Base-by-base conservation (phyloP, 1,140 invertebrate genomes). In the Antheraea pernyi region DNA sequence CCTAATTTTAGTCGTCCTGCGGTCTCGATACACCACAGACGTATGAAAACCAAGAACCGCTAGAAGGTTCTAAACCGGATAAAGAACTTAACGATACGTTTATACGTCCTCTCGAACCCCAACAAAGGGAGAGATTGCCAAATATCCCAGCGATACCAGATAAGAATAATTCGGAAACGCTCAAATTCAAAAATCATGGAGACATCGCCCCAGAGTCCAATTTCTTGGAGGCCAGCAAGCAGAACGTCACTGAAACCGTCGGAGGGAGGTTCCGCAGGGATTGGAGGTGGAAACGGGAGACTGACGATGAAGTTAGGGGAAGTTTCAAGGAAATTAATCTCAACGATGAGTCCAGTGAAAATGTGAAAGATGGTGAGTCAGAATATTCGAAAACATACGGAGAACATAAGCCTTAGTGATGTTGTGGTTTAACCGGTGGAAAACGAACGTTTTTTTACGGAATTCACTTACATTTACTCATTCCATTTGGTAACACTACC, bases 51-150 rank as follows among this genome's bases (percentile, higher is more conserved):
- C 86, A 87, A 67, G 89, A 89, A 61, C 85, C 89, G 0, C 59
- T 91, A 59, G 89, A 91, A 42, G 70, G 83, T 0, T 65, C 75
- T 0, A 89, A 83, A 69, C 71, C 84, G 0, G 88, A 91, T 6
- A 91, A 89, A 53, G 89, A 89, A 19, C 37, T 82, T 0, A 91
- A 91, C 63, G 88, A 90, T 11, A 91, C 89, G 0, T 89, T 78
- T 70, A 75, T 72, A 3, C 74, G 83, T 62, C 77, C 80, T 0
- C 48, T 82, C 36, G 89, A 91, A 37, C 73, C 80, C 0, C 37
- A 60, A 5, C 46, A 74, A 13, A 82, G 82, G 59, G 83, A 90
- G 59, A 85, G 87, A 64, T 61, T 85, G 11, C 84, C 85, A 11
- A 75, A 77, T 19, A 87, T 85, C 0, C 86, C 85, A 0, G 83